Conservation (phyloP, 2,113 vertebrate genomes). For the Malurus elegans region DNA sequence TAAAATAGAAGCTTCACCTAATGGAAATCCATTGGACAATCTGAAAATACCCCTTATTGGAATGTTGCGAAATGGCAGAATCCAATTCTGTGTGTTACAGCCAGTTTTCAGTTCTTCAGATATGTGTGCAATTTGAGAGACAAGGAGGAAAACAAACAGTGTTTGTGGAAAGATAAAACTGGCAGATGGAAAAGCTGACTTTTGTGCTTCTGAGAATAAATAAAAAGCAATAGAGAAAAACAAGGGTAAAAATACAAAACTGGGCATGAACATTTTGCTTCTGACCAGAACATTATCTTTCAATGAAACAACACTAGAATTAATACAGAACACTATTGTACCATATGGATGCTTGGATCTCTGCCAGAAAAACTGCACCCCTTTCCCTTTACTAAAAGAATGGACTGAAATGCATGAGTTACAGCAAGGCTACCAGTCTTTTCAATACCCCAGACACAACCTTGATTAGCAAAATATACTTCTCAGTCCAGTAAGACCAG, state of each 20-base stretch:
- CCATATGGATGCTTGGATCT: background rate
- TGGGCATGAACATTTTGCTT: background rate
- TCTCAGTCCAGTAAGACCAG: background rate
- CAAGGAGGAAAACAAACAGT: background rate
- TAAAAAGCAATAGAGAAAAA: constrained; percentile 31
- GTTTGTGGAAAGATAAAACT: background rate
- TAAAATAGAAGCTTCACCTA: background rate
- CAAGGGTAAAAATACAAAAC: constrained; percentile 11
- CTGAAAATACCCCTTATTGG: background rate
- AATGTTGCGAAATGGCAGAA: background rate
- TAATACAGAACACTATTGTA: background rate
- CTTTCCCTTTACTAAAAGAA: background rate
- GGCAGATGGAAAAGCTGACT: constrained; percentile 4
- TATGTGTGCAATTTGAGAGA: background rate
- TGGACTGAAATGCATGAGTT: background rate
- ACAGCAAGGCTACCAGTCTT: background rate
- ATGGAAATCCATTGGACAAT: background rate
- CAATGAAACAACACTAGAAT: constrained; percentile 26
- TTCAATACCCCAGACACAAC: background rate
- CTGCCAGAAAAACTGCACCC: constrained; percentile 3
- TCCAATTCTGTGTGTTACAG: background rate
- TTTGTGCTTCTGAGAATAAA: constrained; percentile 25
- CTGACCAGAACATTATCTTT: background rate
- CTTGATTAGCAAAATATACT: background rate
- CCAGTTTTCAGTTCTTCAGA: background rate